These are phyloP conservation scores for Drosophila tsacasi DNA, from an alignment of 1,140 invertebrate genomes.

Conservation along the genomic window DNA sequence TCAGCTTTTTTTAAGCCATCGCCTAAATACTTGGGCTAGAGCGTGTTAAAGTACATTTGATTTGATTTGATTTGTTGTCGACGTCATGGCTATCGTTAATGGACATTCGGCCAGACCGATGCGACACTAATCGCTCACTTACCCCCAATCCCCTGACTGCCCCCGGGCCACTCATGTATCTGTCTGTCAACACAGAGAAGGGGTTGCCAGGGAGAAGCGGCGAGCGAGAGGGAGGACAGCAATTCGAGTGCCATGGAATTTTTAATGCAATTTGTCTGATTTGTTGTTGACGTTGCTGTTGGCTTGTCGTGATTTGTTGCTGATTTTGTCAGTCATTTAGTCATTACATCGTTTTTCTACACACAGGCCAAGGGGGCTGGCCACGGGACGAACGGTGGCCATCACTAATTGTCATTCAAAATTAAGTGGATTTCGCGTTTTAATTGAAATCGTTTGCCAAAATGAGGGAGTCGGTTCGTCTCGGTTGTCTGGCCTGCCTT, in stretches of 20 bases:
- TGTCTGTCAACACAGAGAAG: conserved; percentile 66
- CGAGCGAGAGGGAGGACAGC: not conserved
- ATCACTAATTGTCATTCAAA: conserved; percentile 80
- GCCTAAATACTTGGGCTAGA: conserved; percentile 75
- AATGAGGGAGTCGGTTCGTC: not conserved
- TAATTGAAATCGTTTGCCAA: conserved; percentile 73
- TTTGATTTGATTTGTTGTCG: conserved; percentile 82
- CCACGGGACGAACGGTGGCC: conserved; percentile 32
- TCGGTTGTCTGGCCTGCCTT: conserved; percentile 37
- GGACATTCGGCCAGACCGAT: conserved; percentile 68
- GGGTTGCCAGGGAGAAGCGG: not conserved
- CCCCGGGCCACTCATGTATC: conserved; percentile 39
- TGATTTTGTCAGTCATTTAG: conserved; percentile 82
- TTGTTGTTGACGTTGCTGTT: conserved; percentile 80
- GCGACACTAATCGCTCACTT: conserved; percentile 82
- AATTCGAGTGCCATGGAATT: conserved; percentile 80
- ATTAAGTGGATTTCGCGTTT: conserved; percentile 80
- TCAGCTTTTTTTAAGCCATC: conserved; percentile 54
- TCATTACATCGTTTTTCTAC: conserved; percentile 70
- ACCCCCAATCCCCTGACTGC: conserved; percentile 13
- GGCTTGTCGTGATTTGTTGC: conserved; percentile 80
- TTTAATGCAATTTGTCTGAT: conserved; percentile 84
- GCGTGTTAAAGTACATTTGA: conserved; percentile 83
- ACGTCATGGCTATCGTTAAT: conserved; percentile 70
- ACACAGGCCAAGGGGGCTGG: conserved; percentile 26